Conservation (phyloP, 2,113 vertebrate species). For the Thymallus thymallus region DNA sequence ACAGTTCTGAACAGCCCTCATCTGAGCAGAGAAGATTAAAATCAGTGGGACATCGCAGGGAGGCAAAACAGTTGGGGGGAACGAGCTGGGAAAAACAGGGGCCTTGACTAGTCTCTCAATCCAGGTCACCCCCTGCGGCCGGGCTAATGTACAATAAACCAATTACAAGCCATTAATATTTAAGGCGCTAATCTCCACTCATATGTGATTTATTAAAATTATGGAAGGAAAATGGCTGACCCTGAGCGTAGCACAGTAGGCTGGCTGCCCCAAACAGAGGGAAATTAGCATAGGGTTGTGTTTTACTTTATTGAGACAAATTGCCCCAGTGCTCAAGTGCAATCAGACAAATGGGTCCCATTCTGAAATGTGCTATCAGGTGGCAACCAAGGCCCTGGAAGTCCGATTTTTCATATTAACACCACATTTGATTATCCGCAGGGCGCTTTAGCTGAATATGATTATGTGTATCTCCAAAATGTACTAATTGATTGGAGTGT, state of each 20-base stretch:
- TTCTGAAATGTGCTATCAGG: slow-evolving; percentile 55
- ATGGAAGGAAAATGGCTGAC: slow-evolving; percentile 60
- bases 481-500: slow-evolving; percentile 36
- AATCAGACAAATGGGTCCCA: slow-evolving; percentile 65
- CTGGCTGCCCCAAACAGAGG: slow-evolving; percentile 43
- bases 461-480: slow-evolving; percentile 36
- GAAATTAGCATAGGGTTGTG: slow-evolving; percentile 63
- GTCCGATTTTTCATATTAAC: slow-evolving; percentile 32
- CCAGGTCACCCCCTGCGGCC: slow-evolving; percentile 60
- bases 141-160: slow-evolving; percentile 73
- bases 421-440: slow-evolving; percentile 43
- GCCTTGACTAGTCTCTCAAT: slow-evolving; percentile 18
- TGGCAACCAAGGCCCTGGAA: slow-evolving; percentile 32
- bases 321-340: slow-evolving; percentile 56
- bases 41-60: slow-evolving; percentile 78
- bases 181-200: slow-evolving; percentile 73
- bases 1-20: slow-evolving; percentile 77
- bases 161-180: slow-evolving; percentile 80
- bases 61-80: slow-evolving; percentile 51
- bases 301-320: slow-evolving; percentile 77
- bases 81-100: slow-evolving; percentile 44
- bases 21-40: slow-evolving; percentile 80
- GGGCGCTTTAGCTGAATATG: slow-evolving; percentile 30
- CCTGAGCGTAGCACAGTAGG: slow-evolving; percentile 19
- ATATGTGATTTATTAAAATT: slow-evolving; percentile 73